Percentiles rank a stretch among this genome's conserved stretches.
Conservation (phyloP, 2,797 vertebrate species). For the Xyrichtys novacula region DNA sequence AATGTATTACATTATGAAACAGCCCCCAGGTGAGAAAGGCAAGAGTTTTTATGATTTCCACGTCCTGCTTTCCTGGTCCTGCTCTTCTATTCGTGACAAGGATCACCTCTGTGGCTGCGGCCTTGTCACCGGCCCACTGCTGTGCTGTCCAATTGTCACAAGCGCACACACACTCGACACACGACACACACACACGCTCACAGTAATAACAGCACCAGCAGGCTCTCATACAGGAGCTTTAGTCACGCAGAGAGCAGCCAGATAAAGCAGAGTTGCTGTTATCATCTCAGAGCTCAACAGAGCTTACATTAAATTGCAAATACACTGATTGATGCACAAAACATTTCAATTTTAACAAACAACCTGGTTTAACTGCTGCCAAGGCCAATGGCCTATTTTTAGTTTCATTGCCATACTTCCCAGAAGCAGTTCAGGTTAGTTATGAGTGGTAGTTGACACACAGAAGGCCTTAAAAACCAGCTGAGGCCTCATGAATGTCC, state of each 20-base stretch:
- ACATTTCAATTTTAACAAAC: background rate
- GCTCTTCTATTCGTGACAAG: constrained; percentile 7
- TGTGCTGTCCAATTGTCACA: background rate
- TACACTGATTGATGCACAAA: background rate
- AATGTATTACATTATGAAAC: constrained; percentile 8
- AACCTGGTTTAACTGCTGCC: background rate
- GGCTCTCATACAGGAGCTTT: constrained; percentile 13
- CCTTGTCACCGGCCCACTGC: constrained; percentile 22
- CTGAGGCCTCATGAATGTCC: background rate
- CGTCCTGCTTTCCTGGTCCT: background rate
- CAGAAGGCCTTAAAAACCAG: constrained; percentile 7
- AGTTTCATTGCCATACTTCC: constrained; percentile 22
- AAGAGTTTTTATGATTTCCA: background rate
- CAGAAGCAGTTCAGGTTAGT: constrained; percentile 26
- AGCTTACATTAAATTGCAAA: constrained; percentile 1
- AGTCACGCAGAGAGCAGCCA: constrained; percentile 25
- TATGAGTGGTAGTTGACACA: constrained; percentile 21
- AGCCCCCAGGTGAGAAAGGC: background rate
- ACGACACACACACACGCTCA: constrained; percentile 7
- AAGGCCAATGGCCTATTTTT: constrained; percentile 19
- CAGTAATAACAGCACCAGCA: constrained; percentile 23
- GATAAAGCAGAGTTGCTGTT: constrained; percentile 8
- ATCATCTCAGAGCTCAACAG: constrained; percentile 9
- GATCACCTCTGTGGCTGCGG: background rate
- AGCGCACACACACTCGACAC: constrained; percentile 4